Percentiles rank a stretch among this genome's conserved stretches.
Evolutionary conservation across 2,888 invertebrate species (phyloP).

Genomic region (Cephus sareptanus): DNA sequence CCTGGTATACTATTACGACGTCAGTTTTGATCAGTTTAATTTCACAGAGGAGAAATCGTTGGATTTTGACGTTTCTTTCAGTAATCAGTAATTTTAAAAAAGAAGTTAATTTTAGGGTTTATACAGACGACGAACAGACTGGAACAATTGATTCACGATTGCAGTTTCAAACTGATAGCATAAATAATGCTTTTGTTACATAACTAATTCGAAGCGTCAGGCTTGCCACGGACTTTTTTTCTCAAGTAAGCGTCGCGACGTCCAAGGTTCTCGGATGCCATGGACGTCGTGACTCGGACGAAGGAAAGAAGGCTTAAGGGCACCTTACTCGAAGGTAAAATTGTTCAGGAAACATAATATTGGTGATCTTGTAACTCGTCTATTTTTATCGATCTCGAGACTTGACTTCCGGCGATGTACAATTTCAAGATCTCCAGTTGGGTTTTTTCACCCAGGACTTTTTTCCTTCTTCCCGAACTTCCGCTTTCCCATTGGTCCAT

Average conservation of each 20-base stretch:
- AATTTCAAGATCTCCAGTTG: neutral
- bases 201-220: neutral
- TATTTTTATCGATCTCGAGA: too few relatives aligned
- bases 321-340: neutral
- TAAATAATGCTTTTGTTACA: neutral
- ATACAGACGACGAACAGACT: neutral
- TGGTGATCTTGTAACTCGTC: too few relatives aligned
- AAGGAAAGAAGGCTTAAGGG: neutral
- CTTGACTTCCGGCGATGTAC: too few relatives aligned
- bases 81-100: neutral
- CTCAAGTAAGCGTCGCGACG: neutral
- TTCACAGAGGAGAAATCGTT: neutral
- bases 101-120: neutral
- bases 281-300: neutral
- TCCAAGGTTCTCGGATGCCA: neutral
- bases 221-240: neutral
- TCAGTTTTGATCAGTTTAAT: neutral
- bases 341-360: too few relatives aligned
- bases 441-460: neutral
- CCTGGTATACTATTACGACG: neutral
- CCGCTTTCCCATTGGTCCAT: neutral
- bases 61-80: neutral
- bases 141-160: neutral
- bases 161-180: neutral
- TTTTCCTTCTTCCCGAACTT: neutral